phyloP scores from a whole-genome alignment of 1,140 invertebrate genomes.

The Ceratina calcarata region DNA sequence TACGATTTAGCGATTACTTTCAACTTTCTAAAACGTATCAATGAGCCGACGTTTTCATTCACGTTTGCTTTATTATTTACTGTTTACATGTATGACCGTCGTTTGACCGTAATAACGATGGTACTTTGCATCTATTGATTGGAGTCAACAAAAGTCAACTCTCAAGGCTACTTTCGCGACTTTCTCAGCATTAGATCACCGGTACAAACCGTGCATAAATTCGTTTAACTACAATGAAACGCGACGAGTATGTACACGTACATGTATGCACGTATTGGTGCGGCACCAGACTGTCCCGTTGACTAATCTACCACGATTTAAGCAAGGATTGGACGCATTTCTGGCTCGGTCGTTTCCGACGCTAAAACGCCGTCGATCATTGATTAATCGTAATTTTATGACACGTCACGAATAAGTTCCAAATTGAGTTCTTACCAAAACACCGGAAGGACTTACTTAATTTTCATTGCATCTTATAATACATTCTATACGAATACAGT shows the following conservation, averaged over 20 bases:
- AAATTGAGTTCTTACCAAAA: background rate
- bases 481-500: background rate
- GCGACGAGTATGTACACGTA: background rate
- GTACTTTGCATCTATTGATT: background rate
- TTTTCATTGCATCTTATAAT: background rate
- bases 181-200: conserved; percentile 2
- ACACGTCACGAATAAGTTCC: background rate
- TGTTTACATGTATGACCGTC: conserved; percentile 8
- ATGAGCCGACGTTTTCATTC: background rate
- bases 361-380: background rate
- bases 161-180: background rate
- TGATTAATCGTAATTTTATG: conserved; percentile 3
- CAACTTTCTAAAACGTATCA: background rate
- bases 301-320: conserved; percentile 22
- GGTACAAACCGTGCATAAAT: background rate
- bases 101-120: conserved; percentile 29
- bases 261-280: background rate
- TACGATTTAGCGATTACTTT: background rate
- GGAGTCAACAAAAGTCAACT: background rate
- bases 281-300: background rate
- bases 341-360: background rate
- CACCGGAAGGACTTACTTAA: background rate
- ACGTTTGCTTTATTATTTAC: conserved; percentile 10
- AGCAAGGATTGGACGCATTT: background rate
- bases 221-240: background rate